Evolutionary conservation across 1,140 invertebrate species (phyloP).

Genomic region (Calliopsis andreniformis): DNA sequence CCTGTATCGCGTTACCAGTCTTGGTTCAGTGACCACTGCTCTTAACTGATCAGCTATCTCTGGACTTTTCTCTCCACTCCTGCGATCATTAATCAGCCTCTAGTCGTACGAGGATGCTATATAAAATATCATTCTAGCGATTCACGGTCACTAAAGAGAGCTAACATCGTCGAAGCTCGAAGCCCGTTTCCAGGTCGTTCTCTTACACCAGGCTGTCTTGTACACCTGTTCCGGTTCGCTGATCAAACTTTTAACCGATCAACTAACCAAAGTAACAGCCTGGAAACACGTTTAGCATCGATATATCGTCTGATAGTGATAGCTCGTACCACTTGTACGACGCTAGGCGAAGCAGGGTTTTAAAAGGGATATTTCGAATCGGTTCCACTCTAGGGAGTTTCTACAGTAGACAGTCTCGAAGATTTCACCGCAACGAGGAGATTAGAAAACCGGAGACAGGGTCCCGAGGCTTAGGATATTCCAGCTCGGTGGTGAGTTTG

Average conservation of each 20-base stretch:
- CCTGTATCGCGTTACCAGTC: neutral
- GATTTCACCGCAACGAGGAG: neutral
- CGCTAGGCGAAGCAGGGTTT: too few relatives aligned
- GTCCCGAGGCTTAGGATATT: neutral
- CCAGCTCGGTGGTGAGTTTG: slow-evolving; percentile 1
- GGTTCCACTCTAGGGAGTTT: too few relatives aligned
- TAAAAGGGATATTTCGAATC: too few relatives aligned
- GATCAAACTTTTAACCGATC: slow-evolving; percentile 16
- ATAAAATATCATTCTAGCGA: slow-evolving; percentile 2
- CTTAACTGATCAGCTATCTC: neutral
- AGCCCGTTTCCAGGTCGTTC: neutral
- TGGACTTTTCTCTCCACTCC: neutral
- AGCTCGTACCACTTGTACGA: neutral
- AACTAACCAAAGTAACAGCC: slow-evolving; percentile 1
- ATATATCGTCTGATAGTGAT: neutral
- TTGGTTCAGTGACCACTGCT: neutral
- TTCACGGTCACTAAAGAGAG: neutral
- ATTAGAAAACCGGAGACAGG: neutral
- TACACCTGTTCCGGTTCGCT: slow-evolving; percentile 21
- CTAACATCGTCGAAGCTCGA: neutral
- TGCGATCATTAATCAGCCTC: neutral
- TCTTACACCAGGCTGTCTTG: neutral
- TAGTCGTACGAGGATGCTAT: neutral
- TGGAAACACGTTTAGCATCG: slow-evolving; percentile 18
- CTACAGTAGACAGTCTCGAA: neutral